Conservation (phyloP, 2,797 vertebrate genomes). For the Otus scops region DNA sequence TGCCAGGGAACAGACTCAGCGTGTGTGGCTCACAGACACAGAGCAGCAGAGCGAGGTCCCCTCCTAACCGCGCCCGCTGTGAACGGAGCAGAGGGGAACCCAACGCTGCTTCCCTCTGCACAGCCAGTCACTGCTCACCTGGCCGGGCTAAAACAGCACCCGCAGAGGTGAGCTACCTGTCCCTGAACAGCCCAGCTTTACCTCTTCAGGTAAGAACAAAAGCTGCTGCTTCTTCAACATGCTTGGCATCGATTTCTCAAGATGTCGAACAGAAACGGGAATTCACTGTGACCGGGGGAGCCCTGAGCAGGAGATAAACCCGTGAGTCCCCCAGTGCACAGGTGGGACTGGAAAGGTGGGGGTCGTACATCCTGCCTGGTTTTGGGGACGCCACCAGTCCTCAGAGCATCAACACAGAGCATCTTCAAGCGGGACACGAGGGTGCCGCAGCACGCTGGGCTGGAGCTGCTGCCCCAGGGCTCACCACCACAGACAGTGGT, state of each 20-base stretch:
- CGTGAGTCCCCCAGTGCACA: fast-evolving
- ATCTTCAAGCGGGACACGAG: fast-evolving
- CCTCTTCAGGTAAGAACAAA: neutral
- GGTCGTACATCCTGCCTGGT: fast-evolving
- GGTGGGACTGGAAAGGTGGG: neutral
- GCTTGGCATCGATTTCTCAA: fast-evolving
- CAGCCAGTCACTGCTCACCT: neutral
- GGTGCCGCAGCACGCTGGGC: fast-evolving
- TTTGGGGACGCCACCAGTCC: neutral
- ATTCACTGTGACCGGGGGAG: neutral
- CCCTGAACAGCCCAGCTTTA: neutral
- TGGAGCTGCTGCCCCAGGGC: fast-evolving
- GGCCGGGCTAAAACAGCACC: neutral
- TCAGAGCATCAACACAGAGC: fast-evolving
- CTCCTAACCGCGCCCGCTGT: fast-evolving
- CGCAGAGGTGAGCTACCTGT: fast-evolving
- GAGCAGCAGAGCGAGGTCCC: neutral
- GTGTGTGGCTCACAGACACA: neutral
- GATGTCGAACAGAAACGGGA: neutral
- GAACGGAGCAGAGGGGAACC: neutral
- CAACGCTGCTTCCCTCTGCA: fast-evolving
- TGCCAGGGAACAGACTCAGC: constrained; percentile 46
- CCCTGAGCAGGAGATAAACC: neutral
- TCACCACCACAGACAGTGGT: constrained; percentile 6
- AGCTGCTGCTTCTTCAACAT: neutral